Evolutionary conservation across 2,888 invertebrate species (phyloP).

Genomic region (Sesia apiformis): DNA sequence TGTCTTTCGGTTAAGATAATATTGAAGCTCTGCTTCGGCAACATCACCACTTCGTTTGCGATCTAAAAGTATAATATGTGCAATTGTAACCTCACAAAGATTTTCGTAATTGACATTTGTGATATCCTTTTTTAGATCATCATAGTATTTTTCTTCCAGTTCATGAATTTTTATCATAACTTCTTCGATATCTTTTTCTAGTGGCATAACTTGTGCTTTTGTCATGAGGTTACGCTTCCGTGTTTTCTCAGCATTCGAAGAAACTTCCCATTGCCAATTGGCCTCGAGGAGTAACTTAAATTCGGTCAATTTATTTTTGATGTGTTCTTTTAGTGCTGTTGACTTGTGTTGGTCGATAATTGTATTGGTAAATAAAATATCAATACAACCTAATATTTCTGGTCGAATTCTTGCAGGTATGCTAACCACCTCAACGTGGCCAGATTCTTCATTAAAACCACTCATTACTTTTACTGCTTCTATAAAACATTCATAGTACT

Average conservation of each 20-base stretch:
- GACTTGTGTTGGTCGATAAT: not conserved
- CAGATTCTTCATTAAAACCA: not conserved
- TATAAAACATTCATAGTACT: not conserved
- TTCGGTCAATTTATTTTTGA: not conserved
- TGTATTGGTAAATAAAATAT: not conserved
- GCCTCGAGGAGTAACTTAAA: not conserved
- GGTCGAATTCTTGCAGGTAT: not conserved
- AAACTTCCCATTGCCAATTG: not conserved
- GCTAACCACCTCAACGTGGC: not conserved
- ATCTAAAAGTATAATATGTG: slow-evolving; percentile 2
- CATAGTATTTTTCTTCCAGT: slow-evolving; percentile 1
- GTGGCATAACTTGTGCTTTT: not conserved
- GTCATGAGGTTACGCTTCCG: not conserved
- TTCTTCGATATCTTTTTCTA: not conserved
- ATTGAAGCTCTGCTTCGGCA: slow-evolving; percentile 1
- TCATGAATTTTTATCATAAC: slow-evolving; percentile 3
- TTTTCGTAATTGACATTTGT: not conserved
- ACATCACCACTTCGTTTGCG: slow-evolving; percentile 3
- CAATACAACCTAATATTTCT: not conserved
- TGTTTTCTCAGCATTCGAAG: not conserved
- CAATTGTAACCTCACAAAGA: slow-evolving; percentile 2
- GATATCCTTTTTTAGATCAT: not conserved
- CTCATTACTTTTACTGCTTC: not conserved
- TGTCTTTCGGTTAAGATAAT: slow-evolving; percentile 1
- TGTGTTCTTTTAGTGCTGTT: not conserved